Conservation (phyloP, 2,113 vertebrate species). For the Acanthochromis polyacanthus region DNA sequence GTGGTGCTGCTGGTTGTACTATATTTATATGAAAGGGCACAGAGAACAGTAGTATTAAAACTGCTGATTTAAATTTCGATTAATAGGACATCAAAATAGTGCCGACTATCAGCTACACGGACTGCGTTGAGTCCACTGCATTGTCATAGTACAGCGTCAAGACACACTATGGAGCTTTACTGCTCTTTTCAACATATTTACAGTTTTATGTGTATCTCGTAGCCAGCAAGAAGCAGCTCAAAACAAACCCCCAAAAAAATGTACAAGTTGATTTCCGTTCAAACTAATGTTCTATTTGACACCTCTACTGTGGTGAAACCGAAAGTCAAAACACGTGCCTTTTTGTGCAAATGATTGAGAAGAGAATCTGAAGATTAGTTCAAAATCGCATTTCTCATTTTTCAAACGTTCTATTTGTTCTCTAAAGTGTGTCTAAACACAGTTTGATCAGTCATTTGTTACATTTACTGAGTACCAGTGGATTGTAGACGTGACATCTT, state of each 20-base stretch:
- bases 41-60: neutral
- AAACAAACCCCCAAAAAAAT: too few species aligned
- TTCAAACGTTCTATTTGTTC: neutral
- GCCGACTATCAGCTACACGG: neutral
- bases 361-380: neutral
- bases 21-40: neutral
- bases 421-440: neutral
- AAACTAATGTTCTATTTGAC: neutral
- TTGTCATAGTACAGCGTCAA: neutral
- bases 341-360: neutral
- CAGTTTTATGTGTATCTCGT: too few species aligned
- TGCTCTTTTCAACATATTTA: neutral
- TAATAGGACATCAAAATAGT: neutral
- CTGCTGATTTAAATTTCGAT: neutral
- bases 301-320: neutral
- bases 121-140: neutral
- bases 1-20: neutral
- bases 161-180: neutral
- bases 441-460: neutral
- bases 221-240: too few species aligned
- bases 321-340: neutral
- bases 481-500: neutral
- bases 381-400: neutral
- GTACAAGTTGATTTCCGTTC: neutral
- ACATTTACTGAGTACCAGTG: neutral